Percentiles rank a stretch among this genome's conserved stretches.
phyloP scores from a whole-genome alignment of 1,140 invertebrate genomes.

The Hetaerina americana region DNA sequence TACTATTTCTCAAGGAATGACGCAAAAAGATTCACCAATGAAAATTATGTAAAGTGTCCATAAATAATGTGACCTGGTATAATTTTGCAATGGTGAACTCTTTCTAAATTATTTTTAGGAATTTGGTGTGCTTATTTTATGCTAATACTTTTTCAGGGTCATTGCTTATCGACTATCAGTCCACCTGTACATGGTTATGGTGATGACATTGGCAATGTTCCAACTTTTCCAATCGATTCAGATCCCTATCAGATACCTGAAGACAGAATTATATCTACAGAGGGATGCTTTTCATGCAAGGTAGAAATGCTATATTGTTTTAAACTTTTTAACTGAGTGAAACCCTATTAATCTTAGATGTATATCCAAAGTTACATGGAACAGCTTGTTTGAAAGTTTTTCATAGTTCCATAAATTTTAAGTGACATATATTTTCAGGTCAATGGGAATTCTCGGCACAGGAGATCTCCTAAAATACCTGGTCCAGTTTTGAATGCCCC shows the following conservation, averaged over 20 bases:
- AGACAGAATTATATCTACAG: conserved; percentile 66
- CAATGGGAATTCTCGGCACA: conserved; percentile 21
- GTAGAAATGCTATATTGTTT: too few species aligned
- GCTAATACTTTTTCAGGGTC: conserved; percentile 39
- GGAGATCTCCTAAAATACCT: conserved; percentile 17
- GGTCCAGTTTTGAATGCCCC: neutral
- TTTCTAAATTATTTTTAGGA: too few species aligned
- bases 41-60: too few species aligned
- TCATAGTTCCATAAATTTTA: neutral
- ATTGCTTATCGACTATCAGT: conserved; percentile 66
- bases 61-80: too few species aligned
- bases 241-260: conserved; percentile 37
- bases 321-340: too few species aligned
- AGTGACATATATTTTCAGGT: conserved; percentile 13
- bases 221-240: conserved; percentile 46
- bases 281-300: conserved; percentile 84
- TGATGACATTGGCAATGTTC: conserved; percentile 52
- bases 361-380: too few species aligned
- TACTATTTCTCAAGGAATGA: too few species aligned
- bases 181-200: conserved; percentile 38
- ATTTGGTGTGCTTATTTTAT: neutral
- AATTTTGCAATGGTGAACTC: too few species aligned
- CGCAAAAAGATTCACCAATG: too few species aligned
- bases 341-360: too few species aligned
- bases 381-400: conserved; percentile 5